Base-by-base conservation (phyloP, 1,140 invertebrate species). In the Bathynomus jamesi region DNA sequence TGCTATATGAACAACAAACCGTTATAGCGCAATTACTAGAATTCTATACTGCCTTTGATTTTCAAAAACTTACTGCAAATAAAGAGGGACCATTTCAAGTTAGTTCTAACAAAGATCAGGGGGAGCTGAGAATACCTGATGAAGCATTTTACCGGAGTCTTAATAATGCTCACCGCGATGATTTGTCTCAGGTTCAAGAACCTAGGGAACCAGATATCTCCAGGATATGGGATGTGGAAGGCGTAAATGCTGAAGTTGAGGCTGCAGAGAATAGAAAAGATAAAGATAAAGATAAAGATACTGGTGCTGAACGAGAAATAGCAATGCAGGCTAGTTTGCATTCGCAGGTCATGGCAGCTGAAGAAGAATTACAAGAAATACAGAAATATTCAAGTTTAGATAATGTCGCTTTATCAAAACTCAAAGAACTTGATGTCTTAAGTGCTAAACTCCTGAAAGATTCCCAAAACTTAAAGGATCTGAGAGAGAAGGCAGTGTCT, bases 11-110 rank as follows among this genome's bases (percentile, higher is more conserved):
- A 79, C 93, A 96, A 82, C 93, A 95, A 80, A 89, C 89, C 73
- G 91, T 95, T n/a, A 94, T 96, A 69, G 87, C 88, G 27, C 93
- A 94, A 80, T 83, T 96, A 78, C 87, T 95, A 80, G 90, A 91
- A 78, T 89, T 92, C 79, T 93, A 92, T 79, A 76, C 77, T 28
- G 75, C 76, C 29, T 77, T 74, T 72, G 76, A 77, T 32, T 70
- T 77, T 29, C 69, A 76, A 63, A 68, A 61, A 60, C 69, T 75
- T n/a, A 53, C 68, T n/a, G 70, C 29, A 40, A 73, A 66, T 66
- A 71, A 81, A 82, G 72, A 82, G 28, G 82, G 80, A 67, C 83
- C 83, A 31, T n/a, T n/a, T n/a, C 30, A 66, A 5, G 40, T 70
- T 24, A 40, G 31, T 28, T 61, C 67, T n/a, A 68, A 32, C 53